A percentile compares a stretch with the other conserved stretches of the same genome.
phyloP scores from a whole-genome alignment of 2,797 vertebrate species.

The Rhynchonycteris naso region DNA sequence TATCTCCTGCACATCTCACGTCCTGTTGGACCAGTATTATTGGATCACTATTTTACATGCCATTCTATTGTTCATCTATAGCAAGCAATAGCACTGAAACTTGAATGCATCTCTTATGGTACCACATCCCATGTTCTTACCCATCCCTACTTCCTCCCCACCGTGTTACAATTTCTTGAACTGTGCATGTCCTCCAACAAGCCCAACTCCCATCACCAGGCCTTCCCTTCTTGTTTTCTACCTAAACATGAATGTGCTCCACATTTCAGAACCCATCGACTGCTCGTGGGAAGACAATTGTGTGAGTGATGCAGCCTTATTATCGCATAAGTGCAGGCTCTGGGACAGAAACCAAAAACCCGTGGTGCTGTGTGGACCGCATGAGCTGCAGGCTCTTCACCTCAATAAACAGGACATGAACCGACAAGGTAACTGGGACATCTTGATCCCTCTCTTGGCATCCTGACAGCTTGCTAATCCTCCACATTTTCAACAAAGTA shows the following conservation, averaged over 20 bases:
- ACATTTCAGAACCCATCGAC: slow-evolving; percentile 66
- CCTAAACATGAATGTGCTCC: background rate
- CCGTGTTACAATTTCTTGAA: background rate
- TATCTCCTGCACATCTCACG: background rate
- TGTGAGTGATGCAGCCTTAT: background rate
- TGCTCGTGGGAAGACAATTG: accelerated
- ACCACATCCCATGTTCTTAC: background rate
- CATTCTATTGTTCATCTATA: background rate
- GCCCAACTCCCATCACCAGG: background rate
- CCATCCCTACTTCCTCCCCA: background rate
- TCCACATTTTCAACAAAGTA: background rate
- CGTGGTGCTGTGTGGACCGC: slow-evolving; percentile 47
- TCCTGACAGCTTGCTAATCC: background rate
- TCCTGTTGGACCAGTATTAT: background rate
- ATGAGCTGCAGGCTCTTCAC: slow-evolving; percentile 74
- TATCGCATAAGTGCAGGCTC: slow-evolving; percentile 11
- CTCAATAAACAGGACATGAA: slow-evolving; percentile 56
- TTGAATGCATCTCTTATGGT: background rate
- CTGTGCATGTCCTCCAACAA: background rate
- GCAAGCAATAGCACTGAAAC: background rate
- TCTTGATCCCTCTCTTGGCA: background rate
- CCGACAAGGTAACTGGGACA: slow-evolving; percentile 63
- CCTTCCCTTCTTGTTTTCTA: background rate
- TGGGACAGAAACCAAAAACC: slow-evolving; percentile 66
- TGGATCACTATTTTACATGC: background rate